Base-by-base conservation (phyloP, 2,113 vertebrate species). In the Cyanoderma ruficeps region DNA sequence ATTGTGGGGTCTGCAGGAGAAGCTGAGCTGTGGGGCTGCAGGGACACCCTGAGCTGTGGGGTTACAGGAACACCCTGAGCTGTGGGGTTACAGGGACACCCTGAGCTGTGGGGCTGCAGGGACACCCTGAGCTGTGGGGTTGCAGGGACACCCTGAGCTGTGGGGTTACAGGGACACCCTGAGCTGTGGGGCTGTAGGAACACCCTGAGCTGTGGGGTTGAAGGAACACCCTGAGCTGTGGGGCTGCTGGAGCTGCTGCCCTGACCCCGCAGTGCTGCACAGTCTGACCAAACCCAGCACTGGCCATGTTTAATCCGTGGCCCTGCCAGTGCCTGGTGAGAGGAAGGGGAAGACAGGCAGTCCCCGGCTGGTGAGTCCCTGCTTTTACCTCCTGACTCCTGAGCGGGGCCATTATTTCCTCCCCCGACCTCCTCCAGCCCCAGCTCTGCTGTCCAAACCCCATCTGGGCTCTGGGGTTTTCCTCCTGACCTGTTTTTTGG, bases 301-400 rank as follows among this genome's bases (percentile, higher is more conserved):
- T 24, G 44, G 42, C 57, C 10, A 0, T 16, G 13, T 15, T 33
- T 15, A 10, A 3, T 25, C 35, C 17, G 0, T 15, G n/a, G 13
- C 9, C 44, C n/a, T 18, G 7, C 10, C 41, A 5, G 25, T 23
- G 42, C 31, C 56, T 33, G 74, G 12, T 7, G 46, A 25, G 57
- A 20, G 35, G 28, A 9, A 6, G 15, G 47, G 47, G 47, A 47
- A 47, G 47, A 22, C 47, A 47, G 46, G 46, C 44, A 46, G 19
- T 46, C 44, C 44, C 44, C 10, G 21, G 22, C 8, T 1, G 4
- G 9, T 11, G 52, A 15, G 11, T 76, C 35, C 44, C 44, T 30
- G 9, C 7, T 18, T 30, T 17, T 3, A 15, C 27, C 14, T 7
- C 17, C 27, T 4, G 15, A 1, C 18, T 27, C 39, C 41, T 28